Evolutionary conservation across 2,797 vertebrate species (phyloP).

Genomic region (Lithobates pipiens): DNA sequence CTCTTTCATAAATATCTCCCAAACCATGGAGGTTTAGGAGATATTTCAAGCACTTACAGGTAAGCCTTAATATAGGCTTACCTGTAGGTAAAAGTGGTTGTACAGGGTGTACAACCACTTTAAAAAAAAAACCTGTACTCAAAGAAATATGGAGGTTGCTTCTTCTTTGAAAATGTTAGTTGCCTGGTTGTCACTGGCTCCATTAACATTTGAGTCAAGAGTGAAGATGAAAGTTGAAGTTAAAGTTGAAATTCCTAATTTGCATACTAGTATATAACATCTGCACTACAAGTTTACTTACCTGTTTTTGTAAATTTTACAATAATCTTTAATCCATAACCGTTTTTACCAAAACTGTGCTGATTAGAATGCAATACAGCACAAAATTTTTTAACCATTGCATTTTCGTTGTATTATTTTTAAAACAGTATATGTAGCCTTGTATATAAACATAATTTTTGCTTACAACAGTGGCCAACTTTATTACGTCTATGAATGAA

Average conservation of each 20-base stretch:
- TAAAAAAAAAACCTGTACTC: neutral
- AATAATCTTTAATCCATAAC: neutral
- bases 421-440: neutral
- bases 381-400: neutral
- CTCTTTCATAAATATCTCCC: too few relatives aligned
- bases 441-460: neutral
- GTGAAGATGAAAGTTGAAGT: neutral
- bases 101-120: too few relatives aligned
- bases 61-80: too few relatives aligned
- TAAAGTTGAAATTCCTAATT: too few relatives aligned
- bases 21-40: too few relatives aligned
- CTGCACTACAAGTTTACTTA: neutral
- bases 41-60: too few relatives aligned
- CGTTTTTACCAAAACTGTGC: neutral
- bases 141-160: too few relatives aligned
- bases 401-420: neutral
- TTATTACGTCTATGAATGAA: constrained; percentile 5
- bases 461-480: neutral
- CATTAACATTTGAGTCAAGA: neutral
- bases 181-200: neutral
- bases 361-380: constrained; percentile 3
- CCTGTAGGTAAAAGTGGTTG: too few relatives aligned
- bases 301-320: neutral
- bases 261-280: neutral
- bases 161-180: neutral